phyloP scores from a whole-genome alignment of 2,888 invertebrate genomes.

The Leistus spinibarbis region DNA sequence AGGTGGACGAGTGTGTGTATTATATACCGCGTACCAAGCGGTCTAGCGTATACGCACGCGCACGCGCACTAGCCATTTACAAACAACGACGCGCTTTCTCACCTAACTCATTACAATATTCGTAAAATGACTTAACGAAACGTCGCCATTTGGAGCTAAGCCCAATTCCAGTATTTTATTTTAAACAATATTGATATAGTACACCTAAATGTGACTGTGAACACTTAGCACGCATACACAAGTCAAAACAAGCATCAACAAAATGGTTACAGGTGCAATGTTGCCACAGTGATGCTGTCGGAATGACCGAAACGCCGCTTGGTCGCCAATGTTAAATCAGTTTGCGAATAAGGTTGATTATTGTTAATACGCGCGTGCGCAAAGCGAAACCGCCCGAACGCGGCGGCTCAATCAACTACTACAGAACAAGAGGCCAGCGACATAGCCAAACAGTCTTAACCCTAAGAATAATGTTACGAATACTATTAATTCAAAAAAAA shows the following conservation, averaged over 20 bases:
- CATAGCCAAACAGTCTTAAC: constrained; percentile 21
- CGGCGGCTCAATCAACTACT: constrained; percentile 51
- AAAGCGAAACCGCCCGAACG: constrained; percentile 42
- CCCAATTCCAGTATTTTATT: too few species aligned
- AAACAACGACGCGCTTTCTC: not conserved
- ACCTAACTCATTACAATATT: not conserved
- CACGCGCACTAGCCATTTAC: not conserved
- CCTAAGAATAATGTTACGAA: not conserved
- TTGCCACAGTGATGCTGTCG: not conserved
- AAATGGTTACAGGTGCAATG: too few species aligned
- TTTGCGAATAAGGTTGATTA: too few species aligned
- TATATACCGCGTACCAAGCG: not conserved
- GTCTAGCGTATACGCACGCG: not conserved
- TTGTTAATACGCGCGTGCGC: constrained; percentile 56
- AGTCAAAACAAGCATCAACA: too few species aligned
- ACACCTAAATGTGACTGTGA: too few species aligned
- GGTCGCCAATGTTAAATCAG: constrained; percentile 55
- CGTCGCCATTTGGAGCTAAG: too few species aligned
- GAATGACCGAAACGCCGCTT: not conserved
- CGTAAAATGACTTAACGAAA: too few species aligned
- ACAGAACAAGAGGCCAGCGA: constrained; percentile 44
- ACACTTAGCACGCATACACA: too few species aligned
- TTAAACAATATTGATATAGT: too few species aligned
- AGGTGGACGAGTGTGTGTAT: constrained; percentile 6
- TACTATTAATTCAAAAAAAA: not conserved